phyloP scores from a whole-genome alignment of 53 echinoderm and acorn worm species.

The Holothuria leucospilota region DNA sequence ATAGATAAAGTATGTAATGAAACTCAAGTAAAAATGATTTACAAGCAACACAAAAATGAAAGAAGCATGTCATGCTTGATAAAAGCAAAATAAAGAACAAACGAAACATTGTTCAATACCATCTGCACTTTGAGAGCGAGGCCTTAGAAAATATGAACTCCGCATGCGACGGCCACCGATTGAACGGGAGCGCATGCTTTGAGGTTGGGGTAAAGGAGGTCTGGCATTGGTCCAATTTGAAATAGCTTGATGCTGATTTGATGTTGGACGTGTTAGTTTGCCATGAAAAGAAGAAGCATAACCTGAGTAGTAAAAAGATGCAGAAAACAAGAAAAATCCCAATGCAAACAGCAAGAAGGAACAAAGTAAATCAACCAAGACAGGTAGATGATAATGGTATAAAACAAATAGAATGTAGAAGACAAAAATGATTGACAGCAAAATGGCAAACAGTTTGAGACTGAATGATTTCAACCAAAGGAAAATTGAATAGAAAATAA shows the following conservation, averaged over 20 bases:
- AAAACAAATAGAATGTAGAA: too few relatives aligned
- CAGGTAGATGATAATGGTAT: too few relatives aligned
- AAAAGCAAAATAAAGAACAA: conserved; percentile 46
- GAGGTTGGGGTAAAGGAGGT: conserved; percentile 40
- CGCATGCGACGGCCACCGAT: conserved; percentile 45
- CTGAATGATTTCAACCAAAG: too few relatives aligned
- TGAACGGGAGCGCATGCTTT: conserved; percentile 37
- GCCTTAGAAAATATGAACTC: conserved; percentile 60
- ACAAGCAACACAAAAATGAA: too few relatives aligned
- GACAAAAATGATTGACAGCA: too few relatives aligned
- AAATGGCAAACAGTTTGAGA: too few relatives aligned
- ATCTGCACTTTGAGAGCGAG: conserved; percentile 71
- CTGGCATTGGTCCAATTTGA: conserved; percentile 41
- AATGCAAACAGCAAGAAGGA: too few relatives aligned
- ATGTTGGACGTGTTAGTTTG: conserved; percentile 18
- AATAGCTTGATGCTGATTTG: conserved; percentile 36
- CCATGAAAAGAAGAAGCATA: conserved; percentile 28
- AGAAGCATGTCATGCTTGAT: too few relatives aligned
- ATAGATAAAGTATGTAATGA: too few relatives aligned
- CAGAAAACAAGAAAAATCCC: conserved; percentile 11
- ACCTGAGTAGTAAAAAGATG: conserved; percentile 27
- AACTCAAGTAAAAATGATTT: too few relatives aligned
- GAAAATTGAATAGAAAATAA: too few relatives aligned
- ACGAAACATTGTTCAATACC: conserved; percentile 41
- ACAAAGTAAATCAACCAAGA: too few relatives aligned